phyloP scores from a whole-genome alignment of 2,888 invertebrate species.

The Dilophus febrilis region DNA sequence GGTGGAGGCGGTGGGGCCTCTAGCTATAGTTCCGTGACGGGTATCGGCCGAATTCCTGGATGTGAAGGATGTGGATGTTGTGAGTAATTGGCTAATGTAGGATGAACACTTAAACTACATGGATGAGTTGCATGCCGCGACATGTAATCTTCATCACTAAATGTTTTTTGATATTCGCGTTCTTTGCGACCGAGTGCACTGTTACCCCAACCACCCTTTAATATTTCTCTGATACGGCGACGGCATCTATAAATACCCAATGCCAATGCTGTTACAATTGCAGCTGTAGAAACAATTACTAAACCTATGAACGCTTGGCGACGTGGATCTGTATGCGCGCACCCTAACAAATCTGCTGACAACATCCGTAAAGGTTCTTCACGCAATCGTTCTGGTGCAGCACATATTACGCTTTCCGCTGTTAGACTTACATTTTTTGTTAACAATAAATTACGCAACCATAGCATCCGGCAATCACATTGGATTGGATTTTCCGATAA shows the following conservation, averaged over 20 bases:
- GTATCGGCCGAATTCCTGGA: constrained; percentile 48
- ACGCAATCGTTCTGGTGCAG: constrained; percentile 51
- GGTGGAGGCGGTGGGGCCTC: constrained; percentile 75
- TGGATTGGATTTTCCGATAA: constrained; percentile 66
- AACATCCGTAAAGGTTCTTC: constrained; percentile 50
- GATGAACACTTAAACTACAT: constrained; percentile 24
- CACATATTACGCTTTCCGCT: constrained; percentile 41
- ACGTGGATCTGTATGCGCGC: constrained; percentile 59
- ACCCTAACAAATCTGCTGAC: constrained; percentile 61
- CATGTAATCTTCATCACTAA: constrained; percentile 69
- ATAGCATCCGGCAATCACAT: constrained; percentile 64
- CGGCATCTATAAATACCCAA: constrained; percentile 64
- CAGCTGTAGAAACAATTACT: constrained; percentile 54
- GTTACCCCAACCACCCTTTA: constrained; percentile 44
- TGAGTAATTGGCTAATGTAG: constrained; percentile 23
- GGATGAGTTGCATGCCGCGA: constrained; percentile 26
- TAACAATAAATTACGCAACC: constrained; percentile 54
- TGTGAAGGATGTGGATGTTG: constrained; percentile 31
- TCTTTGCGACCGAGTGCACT: constrained; percentile 46
- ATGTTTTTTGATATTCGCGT: constrained; percentile 78
- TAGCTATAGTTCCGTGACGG: constrained; percentile 91
- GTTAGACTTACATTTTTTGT: constrained; percentile 18
- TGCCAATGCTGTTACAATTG: constrained; percentile 50
- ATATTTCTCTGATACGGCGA: constrained; percentile 57
- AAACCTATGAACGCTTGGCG: constrained; percentile 68